Conservation (phyloP, 2,797 vertebrate genomes). For the Anas georgica region DNA sequence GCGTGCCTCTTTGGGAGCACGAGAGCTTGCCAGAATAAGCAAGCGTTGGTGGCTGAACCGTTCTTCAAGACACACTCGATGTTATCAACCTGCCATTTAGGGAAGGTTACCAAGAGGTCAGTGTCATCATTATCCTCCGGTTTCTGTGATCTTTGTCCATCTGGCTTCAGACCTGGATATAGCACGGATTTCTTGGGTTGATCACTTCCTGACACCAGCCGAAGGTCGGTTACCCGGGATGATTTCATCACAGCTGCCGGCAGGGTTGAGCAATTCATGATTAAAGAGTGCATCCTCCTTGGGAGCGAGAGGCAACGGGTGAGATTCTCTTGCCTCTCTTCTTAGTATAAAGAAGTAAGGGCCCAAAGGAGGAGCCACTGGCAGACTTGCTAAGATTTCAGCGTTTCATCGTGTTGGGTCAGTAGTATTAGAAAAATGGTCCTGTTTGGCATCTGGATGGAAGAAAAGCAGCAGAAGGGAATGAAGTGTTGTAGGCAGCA, state of each 20-base stretch:
- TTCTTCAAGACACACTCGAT: slow-evolving; percentile 25
- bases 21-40: not conserved
- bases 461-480: not conserved
- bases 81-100: slow-evolving; percentile 24
- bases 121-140: slow-evolving; percentile 19
- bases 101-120: slow-evolving; percentile 31
- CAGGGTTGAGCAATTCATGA: not conserved
- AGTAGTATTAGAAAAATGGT: not conserved
- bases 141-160: slow-evolving; percentile 55
- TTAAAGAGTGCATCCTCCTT: not conserved
- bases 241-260: slow-evolving; percentile 34
- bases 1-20: not conserved
- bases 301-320: not conserved
- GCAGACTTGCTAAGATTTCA: not conserved
- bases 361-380: not conserved
- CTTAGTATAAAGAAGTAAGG: not conserved
- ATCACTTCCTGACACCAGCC: slow-evolving; percentile 29
- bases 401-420: not conserved
- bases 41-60: not conserved
- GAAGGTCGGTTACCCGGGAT: not conserved
- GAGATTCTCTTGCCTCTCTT: not conserved
- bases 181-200: not conserved
- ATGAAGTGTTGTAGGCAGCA: not conserved
- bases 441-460: not conserved
- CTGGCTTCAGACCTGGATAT: slow-evolving; percentile 49